Percentiles rank a stretch among this genome's conserved stretches.
Evolutionary conservation across 2,888 invertebrate genomes (phyloP).

Genomic region (Acronicta leporina): DNA sequence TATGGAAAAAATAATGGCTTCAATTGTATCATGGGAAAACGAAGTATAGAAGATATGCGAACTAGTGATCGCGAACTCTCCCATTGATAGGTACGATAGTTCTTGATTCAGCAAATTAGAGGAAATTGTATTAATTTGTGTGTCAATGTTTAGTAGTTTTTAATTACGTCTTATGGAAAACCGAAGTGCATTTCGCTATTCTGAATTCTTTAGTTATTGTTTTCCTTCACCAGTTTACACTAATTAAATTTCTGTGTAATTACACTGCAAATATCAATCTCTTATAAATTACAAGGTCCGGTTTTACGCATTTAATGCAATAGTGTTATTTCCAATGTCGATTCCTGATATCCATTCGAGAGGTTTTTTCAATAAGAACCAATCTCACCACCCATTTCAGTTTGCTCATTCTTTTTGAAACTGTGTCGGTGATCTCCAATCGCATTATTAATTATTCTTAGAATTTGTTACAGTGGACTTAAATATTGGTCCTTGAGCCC

Average conservation of each 20-base stretch:
- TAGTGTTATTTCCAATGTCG: too few species aligned
- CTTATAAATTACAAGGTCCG: too few species aligned
- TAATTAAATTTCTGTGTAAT: too few species aligned
- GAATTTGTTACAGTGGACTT: background rate
- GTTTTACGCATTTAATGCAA: too few species aligned
- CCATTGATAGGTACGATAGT: slow-evolving; percentile 12
- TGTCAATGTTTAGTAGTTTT: too few species aligned
- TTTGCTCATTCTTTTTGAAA: background rate
- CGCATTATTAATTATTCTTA: background rate
- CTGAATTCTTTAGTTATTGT: too few species aligned
- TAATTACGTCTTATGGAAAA: too few species aligned
- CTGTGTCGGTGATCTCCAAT: background rate
- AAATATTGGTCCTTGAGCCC: slow-evolving; percentile 11
- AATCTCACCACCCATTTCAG: background rate
- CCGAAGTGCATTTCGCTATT: too few species aligned
- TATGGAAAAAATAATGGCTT: slow-evolving; percentile 44
- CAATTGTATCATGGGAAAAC: slow-evolving; percentile 43
- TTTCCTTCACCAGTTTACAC: too few species aligned
- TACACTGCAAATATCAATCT: too few species aligned
- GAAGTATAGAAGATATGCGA: slow-evolving; percentile 11
- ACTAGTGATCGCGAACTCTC: slow-evolving; percentile 14
- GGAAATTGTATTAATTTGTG: background rate
- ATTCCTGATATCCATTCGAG: background rate
- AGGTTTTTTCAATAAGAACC: background rate
- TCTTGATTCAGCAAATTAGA: background rate